Base-by-base conservation (phyloP, 2,888 invertebrate species). In the Steromphala cineraria region DNA sequence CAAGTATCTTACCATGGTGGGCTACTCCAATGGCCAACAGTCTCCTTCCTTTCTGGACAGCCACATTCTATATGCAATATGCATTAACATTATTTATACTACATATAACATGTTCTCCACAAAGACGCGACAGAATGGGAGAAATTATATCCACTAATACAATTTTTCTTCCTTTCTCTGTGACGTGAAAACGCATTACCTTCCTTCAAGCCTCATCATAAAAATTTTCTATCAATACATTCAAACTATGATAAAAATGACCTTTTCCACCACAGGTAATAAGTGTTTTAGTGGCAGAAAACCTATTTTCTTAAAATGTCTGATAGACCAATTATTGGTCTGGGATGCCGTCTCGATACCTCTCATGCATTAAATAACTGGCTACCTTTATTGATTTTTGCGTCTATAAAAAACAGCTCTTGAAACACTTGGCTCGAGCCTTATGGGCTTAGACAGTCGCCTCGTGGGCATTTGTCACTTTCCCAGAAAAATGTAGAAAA, bases 181-280 rank as follows among this genome's bases (percentile, higher is more conserved):
- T 19, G 71, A 40, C 71, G 40, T 40, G 40, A 36, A 71, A 71
- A 19, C 19, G 40, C 71, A 71, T 71, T 71, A 71, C 71, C 36
- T 36, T 40, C 71, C 71, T 71, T n/a, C 71, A 36, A 71, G 71
- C 28, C 71, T 71, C 31, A 36, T 71, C 71, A 71, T 71, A 71
- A 71, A 71, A 71, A 71, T n/a, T 36, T 71, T 71, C 71, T 71
- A 71, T 71, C 71, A 71, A 71, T 71, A 71, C 71, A 71, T 71
- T 71, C 71, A 71, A 71, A 71, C 71, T 71, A 71, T 71, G 71
- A 71, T 71, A 71, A 71, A 71, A 71, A 71, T 71, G 71, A 71
- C 71, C 71, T 71, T 71, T 71, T 71, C 71, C 71, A 36, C 71
- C 71, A 40, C 71, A 71, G 71, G 71, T 71, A 71, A 71, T 71